Evolutionary conservation across 2,113 vertebrate species (phyloP).

Genomic region (Labrus mixtus): DNA sequence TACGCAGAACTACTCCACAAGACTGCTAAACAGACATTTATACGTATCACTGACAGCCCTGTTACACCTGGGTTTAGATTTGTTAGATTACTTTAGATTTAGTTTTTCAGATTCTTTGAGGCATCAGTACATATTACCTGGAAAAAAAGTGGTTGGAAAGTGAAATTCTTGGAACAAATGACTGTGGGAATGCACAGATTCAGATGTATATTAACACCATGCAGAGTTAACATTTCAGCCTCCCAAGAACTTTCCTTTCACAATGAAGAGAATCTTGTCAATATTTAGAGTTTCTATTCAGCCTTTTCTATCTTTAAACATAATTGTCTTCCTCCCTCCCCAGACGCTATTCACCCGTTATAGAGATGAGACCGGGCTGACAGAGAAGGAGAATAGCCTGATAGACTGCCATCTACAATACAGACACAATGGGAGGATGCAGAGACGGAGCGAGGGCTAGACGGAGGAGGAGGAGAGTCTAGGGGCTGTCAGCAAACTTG

Average conservation of each 20-base stretch:
- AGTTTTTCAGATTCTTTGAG: too few relatives aligned
- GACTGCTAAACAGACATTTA: background rate
- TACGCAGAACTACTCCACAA: background rate
- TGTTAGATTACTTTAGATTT: too few relatives aligned
- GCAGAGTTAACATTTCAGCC: background rate
- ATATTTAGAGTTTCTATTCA: background rate
- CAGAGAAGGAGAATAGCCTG: slow-evolving; percentile 41
- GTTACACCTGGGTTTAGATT: too few relatives aligned
- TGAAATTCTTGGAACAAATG: too few relatives aligned
- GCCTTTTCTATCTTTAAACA: slow-evolving; percentile 3
- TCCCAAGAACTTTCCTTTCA: slow-evolving; percentile 6
- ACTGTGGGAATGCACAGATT: too few relatives aligned
- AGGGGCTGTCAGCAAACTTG: slow-evolving; percentile 42
- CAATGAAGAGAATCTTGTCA: background rate
- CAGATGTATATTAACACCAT: background rate
- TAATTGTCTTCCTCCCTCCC: slow-evolving; percentile 13
- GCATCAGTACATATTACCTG: too few relatives aligned
- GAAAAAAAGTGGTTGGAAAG: too few relatives aligned
- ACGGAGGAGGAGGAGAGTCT: slow-evolving; percentile 20
- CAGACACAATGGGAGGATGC: slow-evolving; percentile 47
- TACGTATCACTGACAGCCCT: background rate
- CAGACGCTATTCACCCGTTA: slow-evolving; percentile 32
- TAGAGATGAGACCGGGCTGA: slow-evolving; percentile 36
- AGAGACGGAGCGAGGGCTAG: slow-evolving; percentile 14
- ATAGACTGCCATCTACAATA: slow-evolving; percentile 47